These are phyloP conservation scores for Hemibagrus guttatus DNA, from an alignment of 2,797 vertebrate species.

Conservation along the genomic window DNA sequence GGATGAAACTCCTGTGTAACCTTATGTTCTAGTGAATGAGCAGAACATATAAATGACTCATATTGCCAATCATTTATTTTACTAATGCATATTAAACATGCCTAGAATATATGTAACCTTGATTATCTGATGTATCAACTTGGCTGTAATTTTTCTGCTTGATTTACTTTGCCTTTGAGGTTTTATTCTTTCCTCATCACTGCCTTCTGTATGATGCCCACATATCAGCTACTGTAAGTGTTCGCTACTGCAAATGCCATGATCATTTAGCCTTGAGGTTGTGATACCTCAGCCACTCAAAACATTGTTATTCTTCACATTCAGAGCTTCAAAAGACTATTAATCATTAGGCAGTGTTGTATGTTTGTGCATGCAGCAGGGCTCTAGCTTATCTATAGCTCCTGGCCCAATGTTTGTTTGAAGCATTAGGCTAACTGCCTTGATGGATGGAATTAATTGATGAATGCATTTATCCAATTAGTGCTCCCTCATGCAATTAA, in stretches of 20 bases:
- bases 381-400: conserved; percentile 50
- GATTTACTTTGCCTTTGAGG: not conserved
- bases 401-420: conserved; percentile 72
- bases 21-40: not conserved
- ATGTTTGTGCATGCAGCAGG: conserved; percentile 50
- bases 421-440: conserved; percentile 74
- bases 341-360: conserved; percentile 62
- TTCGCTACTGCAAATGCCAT: conserved; percentile 51
- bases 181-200: not conserved
- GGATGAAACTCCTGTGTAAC: not conserved
- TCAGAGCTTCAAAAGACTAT: conserved; percentile 65
- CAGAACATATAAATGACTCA: not conserved
- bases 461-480: conserved; percentile 83
- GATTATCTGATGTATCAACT: not conserved
- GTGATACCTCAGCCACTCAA: conserved; percentile 60
- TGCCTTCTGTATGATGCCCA: not conserved
- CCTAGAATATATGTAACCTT: not conserved
- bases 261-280: conserved; percentile 63
- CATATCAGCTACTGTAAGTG: conserved; percentile 5
- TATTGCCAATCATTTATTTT: not conserved
- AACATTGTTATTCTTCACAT: conserved; percentile 66
- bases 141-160: not conserved
- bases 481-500: conserved; percentile 80
- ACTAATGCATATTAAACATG: not conserved
- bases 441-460: conserved; percentile 80